Evolutionary conservation across 2,113 vertebrate genomes (phyloP).

Genomic region (Neolamprologus brichardi): DNA sequence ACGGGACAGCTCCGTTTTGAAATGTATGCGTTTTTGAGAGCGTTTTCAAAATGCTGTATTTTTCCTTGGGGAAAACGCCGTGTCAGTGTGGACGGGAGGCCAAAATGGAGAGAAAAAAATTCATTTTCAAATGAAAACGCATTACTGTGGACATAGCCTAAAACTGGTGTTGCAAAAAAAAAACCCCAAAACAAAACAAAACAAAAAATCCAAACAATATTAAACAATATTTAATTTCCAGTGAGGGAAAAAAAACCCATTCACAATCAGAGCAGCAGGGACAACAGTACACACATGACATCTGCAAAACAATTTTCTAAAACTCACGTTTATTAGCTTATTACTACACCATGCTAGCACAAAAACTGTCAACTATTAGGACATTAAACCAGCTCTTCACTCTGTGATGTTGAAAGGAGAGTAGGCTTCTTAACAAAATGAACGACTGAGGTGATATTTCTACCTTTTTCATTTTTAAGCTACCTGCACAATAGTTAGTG

Average conservation of each 20-base stretch:
- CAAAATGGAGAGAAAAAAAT: not conserved
- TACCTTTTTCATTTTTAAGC: not conserved
- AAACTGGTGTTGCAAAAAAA: not conserved
- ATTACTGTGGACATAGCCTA: not conserved
- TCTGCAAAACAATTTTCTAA: not conserved
- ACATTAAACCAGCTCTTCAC: not conserved
- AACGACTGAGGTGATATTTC: not conserved
- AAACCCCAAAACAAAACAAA: not conserved
- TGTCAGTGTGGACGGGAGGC: not conserved
- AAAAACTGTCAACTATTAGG: not conserved
- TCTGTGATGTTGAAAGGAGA: not conserved
- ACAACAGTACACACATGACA: not conserved
- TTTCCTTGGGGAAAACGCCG: fast-evolving
- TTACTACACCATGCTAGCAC: not conserved
- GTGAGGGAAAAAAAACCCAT: not conserved
- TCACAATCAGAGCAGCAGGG: not conserved
- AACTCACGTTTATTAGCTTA: not conserved
- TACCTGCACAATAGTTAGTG: not conserved
- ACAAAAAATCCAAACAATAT: not conserved
- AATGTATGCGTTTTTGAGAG: not conserved
- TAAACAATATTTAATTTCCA: not conserved
- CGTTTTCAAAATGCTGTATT: not conserved
- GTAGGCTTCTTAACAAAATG: not conserved
- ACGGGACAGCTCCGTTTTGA: not conserved
- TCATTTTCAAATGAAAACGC: not conserved